phyloP scores from a whole-genome alignment of 2,797 vertebrate species.

The Chloroceryle amazona region DNA sequence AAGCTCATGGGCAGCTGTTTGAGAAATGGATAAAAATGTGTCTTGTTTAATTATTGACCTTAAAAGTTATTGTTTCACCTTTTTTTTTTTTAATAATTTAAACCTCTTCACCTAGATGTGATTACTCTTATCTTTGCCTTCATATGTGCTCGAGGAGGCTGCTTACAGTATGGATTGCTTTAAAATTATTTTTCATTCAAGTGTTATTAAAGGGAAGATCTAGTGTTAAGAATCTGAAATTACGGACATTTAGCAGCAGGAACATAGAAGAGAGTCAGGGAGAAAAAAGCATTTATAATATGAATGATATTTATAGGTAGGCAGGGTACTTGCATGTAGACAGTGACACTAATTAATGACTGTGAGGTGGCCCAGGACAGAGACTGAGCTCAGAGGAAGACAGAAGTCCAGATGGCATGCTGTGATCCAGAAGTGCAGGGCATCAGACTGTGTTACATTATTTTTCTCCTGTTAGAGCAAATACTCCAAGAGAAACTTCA shows the following conservation, averaged over 20 bases:
- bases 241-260: slow-evolving; percentile 41
- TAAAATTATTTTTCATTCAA: slow-evolving; percentile 37
- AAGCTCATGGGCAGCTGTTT: not conserved
- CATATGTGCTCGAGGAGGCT: not conserved
- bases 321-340: slow-evolving; percentile 26
- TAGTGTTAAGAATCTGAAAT: slow-evolving; percentile 24
- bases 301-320: not conserved
- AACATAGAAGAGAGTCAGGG: not conserved
- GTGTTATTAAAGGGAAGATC: slow-evolving; percentile 41
- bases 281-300: slow-evolving; percentile 5
- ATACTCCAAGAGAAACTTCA: not conserved
- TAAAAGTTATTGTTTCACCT: not conserved
- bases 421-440: slow-evolving; percentile 43
- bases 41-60: not conserved
- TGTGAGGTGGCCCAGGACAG: not conserved
- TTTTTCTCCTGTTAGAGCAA: not conserved
- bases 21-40: not conserved
- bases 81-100: slow-evolving; percentile 1
- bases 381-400: slow-evolving; percentile 18
- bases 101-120: slow-evolving; percentile 20
- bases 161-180: not conserved
- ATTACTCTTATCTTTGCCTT: too few relatives aligned
- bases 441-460: not conserved
- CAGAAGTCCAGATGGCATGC: slow-evolving; percentile 73
- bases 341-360: slow-evolving; percentile 64